These are phyloP conservation scores for Drosophila leonis DNA, from an alignment of 2,888 invertebrate species.

Conservation along the genomic window DNA sequence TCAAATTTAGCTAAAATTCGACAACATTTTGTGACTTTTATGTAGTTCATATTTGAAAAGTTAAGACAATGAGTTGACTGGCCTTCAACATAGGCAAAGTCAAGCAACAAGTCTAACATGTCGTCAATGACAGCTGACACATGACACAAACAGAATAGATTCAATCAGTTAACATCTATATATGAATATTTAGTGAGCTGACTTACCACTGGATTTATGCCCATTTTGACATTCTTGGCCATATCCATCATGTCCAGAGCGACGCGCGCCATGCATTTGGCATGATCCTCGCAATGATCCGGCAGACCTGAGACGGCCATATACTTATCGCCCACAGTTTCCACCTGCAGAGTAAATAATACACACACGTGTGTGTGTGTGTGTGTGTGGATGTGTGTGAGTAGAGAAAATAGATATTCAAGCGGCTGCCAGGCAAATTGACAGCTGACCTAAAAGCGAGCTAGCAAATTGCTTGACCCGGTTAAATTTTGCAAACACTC, in stretches of 20 bases:
- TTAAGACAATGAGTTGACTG: background rate
- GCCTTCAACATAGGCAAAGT: background rate
- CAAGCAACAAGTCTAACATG: background rate
- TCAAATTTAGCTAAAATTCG: background rate
- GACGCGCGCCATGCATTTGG: constrained; percentile 94
- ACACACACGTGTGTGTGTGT: constrained; percentile 10
- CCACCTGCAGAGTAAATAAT: constrained; percentile 89
- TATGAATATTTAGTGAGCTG: background rate
- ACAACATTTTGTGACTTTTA: background rate
- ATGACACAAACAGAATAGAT: background rate
- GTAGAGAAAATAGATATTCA: constrained; percentile 14
- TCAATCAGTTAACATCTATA: no score
- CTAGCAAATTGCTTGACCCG: constrained; percentile 22
- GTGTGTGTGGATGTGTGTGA: background rate
- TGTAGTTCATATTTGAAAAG: background rate
- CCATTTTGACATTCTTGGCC: constrained; percentile 93
- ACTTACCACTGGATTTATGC: constrained; percentile 94
- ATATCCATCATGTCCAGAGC: constrained; percentile 98
- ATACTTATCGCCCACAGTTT: constrained; percentile 98
- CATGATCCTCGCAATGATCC: constrained; percentile 95
- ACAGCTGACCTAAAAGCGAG: constrained; percentile 56
- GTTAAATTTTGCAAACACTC: constrained; percentile 13
- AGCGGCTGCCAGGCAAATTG: constrained; percentile 30
- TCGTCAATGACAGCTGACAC: background rate
- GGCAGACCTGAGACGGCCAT: constrained; percentile 99